These are phyloP conservation scores for Cyphomyrmex costatus DNA, from an alignment of 1,140 invertebrate species.

Conservation along the genomic window DNA sequence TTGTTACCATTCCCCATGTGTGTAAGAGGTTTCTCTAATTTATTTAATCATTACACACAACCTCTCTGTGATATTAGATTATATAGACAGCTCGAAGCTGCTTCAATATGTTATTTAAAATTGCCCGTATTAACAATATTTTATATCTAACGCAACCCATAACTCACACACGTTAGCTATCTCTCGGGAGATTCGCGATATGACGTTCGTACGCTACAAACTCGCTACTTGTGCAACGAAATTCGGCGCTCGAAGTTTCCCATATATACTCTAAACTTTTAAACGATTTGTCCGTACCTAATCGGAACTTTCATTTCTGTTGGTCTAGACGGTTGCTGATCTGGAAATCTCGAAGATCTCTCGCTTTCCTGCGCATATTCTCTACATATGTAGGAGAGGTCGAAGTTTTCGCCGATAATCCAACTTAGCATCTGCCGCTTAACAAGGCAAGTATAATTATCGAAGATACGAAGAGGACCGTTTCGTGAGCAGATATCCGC, in stretches of 20 bases:
- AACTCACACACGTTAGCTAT: too few species aligned
- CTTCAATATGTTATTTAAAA: background rate
- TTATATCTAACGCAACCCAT: background rate
- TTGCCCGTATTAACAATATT: background rate
- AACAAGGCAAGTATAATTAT: slow-evolving; percentile 70
- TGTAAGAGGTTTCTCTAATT: slow-evolving; percentile 23
- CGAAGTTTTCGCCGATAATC: slow-evolving; percentile 71
- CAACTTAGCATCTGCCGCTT: slow-evolving; percentile 70
- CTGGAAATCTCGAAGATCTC: slow-evolving; percentile 48
- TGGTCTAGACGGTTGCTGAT: background rate
- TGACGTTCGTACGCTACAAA: background rate
- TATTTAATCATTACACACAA: background rate
- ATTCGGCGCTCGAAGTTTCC: slow-evolving; percentile 28
- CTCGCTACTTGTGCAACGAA: background rate
- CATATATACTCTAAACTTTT: slow-evolving; percentile 43
- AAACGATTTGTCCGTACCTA: slow-evolving; percentile 51
- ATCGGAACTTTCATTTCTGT: slow-evolving; percentile 61
- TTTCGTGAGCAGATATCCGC: slow-evolving; percentile 27
- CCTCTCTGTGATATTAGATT: background rate
- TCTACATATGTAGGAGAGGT: slow-evolving; percentile 58
- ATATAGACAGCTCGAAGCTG: background rate
- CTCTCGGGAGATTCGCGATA: background rate
- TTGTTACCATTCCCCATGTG: slow-evolving; percentile 27
- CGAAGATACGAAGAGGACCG: slow-evolving; percentile 38
- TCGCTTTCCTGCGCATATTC: slow-evolving; percentile 65